These are phyloP conservation scores for Leptinotarsa undecemlineata DNA, from an alignment of 1,140 invertebrate genomes.

Conservation along the genomic window DNA sequence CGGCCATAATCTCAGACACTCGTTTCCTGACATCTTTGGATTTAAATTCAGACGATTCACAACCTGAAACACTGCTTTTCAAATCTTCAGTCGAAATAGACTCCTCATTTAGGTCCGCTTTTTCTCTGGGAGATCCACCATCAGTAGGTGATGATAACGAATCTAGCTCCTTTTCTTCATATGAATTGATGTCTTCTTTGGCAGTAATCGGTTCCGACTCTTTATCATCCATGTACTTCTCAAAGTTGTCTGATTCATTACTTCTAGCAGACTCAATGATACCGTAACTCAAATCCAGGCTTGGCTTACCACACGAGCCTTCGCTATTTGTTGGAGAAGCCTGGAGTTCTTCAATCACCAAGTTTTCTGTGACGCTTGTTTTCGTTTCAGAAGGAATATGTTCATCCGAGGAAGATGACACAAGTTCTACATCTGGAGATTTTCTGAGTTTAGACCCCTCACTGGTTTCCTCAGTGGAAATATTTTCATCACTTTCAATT, in stretches of 20 bases:
- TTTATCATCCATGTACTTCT: not conserved
- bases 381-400: not conserved
- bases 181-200: conserved; percentile 15
- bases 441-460: too few relatives aligned
- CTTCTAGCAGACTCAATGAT: not conserved
- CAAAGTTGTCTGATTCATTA: not conserved
- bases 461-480: not conserved
- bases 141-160: conserved; percentile 9
- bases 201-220: not conserved
- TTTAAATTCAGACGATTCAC: not conserved
- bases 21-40: conserved; percentile 46
- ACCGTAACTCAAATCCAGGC: conserved; percentile 12
- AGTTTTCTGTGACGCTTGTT: not conserved
- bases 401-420: too few relatives aligned
- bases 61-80: not conserved
- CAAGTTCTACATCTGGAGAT: too few relatives aligned
- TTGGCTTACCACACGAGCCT: not conserved
- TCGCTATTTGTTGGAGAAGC: not conserved
- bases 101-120: not conserved
- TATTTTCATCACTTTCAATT: not conserved
- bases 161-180: conserved; percentile 28
- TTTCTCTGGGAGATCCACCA: not conserved
- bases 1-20: conserved; percentile 49
- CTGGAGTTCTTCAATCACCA: not conserved
- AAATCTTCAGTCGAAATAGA: not conserved